phyloP scores from a whole-genome alignment of 2,113 vertebrate genomes.

The Charina bottae region DNA sequence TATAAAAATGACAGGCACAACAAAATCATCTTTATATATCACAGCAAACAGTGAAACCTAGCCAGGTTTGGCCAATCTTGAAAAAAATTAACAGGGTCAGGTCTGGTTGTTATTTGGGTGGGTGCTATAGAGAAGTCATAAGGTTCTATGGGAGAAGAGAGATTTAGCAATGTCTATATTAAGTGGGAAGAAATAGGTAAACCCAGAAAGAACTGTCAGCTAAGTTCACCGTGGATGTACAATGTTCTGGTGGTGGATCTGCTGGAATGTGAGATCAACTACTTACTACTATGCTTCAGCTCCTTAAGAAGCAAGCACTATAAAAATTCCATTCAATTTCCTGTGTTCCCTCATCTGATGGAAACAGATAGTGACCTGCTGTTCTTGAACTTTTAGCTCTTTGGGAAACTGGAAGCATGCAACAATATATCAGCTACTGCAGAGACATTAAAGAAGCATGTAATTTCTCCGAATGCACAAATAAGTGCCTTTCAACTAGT shows the following conservation, averaged over 20 bases:
- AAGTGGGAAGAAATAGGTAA: background rate
- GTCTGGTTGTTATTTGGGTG: background rate
- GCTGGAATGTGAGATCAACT: background rate
- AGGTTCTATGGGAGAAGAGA: background rate
- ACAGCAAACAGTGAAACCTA: background rate
- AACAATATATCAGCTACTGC: background rate
- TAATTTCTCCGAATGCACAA: slow-evolving; percentile 40
- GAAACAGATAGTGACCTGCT: background rate
- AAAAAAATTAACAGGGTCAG: background rate
- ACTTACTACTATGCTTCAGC: background rate
- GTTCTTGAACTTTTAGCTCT: background rate
- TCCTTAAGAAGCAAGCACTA: background rate
- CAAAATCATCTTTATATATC: background rate
- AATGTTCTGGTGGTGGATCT: background rate
- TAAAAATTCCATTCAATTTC: background rate
- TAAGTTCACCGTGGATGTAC: background rate
- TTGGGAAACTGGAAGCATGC: background rate
- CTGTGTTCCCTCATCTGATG: background rate
- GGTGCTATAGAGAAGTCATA: background rate
- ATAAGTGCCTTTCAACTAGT: slow-evolving; percentile 28
- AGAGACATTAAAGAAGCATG: slow-evolving; percentile 21
- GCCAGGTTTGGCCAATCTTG: background rate
- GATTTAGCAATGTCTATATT: background rate
- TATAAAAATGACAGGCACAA: background rate
- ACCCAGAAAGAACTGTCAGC: background rate